Conservation (phyloP, 92 coral and sea anemone genomes). For the Zoanthus gigantus region DNA sequence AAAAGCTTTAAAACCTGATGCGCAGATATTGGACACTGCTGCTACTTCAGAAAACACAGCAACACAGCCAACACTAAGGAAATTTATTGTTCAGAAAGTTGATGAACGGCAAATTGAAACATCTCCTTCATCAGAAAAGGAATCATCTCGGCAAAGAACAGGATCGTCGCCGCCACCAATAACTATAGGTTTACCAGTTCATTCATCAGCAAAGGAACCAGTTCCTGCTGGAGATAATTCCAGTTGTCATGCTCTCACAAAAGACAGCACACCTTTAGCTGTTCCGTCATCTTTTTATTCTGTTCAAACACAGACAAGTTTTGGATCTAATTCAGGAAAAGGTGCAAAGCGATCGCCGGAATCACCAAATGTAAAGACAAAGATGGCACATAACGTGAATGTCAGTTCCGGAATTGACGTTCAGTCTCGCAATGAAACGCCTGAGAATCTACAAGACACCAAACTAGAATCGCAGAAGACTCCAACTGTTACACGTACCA, state of each 20-base stretch:
- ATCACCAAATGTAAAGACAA: not conserved
- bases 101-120: conserved; percentile 45
- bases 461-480: not conserved
- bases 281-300: conserved; percentile 49
- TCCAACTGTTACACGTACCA: not conserved
- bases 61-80: conserved; percentile 40
- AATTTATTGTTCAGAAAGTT: conserved; percentile 70
- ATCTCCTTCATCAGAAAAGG: conserved; percentile 4
- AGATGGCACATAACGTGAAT: not conserved
- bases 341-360: not conserved
- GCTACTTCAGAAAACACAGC: not conserved
- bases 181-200: conserved; percentile 20
- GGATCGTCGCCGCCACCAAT: not conserved
- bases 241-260: not conserved
- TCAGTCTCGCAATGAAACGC: not conserved
- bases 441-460: not conserved
- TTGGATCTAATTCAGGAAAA: conserved; percentile 39
- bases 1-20: conserved; percentile 20
- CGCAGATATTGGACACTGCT: not conserved
- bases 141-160: not conserved
- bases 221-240: conserved; percentile 27
- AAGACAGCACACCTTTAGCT: not conserved
- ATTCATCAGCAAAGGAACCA: conserved; percentile 38
- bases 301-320: conserved; percentile 75
- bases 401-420: conserved; percentile 2